Base-by-base conservation (phyloP, 2,797 vertebrate species). In the Molossus alvarezi region DNA sequence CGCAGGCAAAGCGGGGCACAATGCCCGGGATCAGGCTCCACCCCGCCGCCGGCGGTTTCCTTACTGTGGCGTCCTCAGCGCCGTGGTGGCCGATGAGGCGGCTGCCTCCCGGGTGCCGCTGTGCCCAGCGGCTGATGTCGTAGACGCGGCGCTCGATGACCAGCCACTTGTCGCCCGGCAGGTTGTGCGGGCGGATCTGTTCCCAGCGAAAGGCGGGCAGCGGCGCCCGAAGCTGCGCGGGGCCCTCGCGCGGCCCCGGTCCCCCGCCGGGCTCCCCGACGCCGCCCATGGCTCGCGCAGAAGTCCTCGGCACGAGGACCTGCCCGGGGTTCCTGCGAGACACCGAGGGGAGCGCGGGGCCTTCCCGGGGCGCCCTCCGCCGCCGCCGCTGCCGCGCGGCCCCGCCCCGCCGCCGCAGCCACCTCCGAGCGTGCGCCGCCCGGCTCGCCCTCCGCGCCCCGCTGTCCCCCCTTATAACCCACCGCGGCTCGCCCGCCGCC, bases 121-220 rank as follows among this genome's bases (percentile, higher is more conserved):
- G 95, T 3, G 97, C 97, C 97, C 97, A 98, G 90, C 96, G 96
- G 93, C 96, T 98, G 94, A 98, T 97, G 95, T 98, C 97, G 96
- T 98, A 98, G 95, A 98, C 96, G 29, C 96, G 97, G 84, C 97
- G 97, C 91, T 98, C 96, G 51, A 98, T 91, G 79, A 98, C 97
- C 96, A 98, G 96, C 97, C 97, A 98, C 97, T 97, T 97, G 97
- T 98, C 97, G 88, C 96, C 96, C 0, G 97, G 97, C 91, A 97
- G 95, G 97, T 97, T 77, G 96, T 98, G 97, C 89, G 17, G 18
- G 75, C 97, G 97, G 96, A 98, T 96, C 96, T 98, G 97, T 64
- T 97, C 95, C 97, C 97, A 98, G 97, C 93, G 86, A 69, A 95
- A 79, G 62, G 90, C 83, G 92, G 95, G 97, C 80, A 97, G 91